A percentile compares a stretch with the other conserved stretches of the same genome.
Conservation (phyloP, 1,140 invertebrate species). For the Drosophila pseudoobscura region DNA sequence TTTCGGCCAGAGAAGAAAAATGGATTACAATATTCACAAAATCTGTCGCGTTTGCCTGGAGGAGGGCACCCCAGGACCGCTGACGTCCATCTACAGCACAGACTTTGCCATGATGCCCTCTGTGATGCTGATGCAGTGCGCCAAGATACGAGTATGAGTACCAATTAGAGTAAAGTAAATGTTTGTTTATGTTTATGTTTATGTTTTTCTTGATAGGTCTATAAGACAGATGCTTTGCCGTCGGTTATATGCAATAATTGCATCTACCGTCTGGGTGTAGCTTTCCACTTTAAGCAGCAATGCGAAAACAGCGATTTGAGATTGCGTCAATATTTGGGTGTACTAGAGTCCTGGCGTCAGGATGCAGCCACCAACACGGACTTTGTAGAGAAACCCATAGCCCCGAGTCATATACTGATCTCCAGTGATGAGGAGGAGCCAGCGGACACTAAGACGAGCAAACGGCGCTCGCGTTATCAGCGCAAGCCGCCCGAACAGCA, state of each 20-base stretch:
- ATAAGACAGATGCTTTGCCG: conserved; percentile 86
- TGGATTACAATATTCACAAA: conserved; percentile 83
- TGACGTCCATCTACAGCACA: conserved; percentile 86
- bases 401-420: conserved; percentile 19
- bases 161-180: not conserved
- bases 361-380: conserved; percentile 82
- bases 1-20: not conserved
- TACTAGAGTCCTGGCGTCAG: conserved; percentile 74
- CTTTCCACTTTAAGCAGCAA: conserved; percentile 88
- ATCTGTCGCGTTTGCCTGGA: conserved; percentile 87
- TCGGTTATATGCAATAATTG: conserved; percentile 87
- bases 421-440: conserved; percentile 59
- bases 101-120: conserved; percentile 87
- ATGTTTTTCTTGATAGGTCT: conserved; percentile 83
- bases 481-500: conserved; percentile 85
- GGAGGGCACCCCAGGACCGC: conserved; percentile 84
- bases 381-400: conserved; percentile 35
- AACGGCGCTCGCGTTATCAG: conserved; percentile 84
- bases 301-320: conserved; percentile 87
- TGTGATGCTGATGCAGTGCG: conserved; percentile 87
- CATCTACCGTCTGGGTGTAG: conserved; percentile 86
- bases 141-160: conserved; percentile 85
- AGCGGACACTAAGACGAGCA: conserved; percentile 44
- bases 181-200: not conserved
- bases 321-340: conserved; percentile 86